Percentiles rank a stretch among this genome's conserved stretches.
These are phyloP conservation scores for Brachirus orientalis DNA, from an alignment of 2,113 vertebrate genomes.

Conservation along the genomic window DNA sequence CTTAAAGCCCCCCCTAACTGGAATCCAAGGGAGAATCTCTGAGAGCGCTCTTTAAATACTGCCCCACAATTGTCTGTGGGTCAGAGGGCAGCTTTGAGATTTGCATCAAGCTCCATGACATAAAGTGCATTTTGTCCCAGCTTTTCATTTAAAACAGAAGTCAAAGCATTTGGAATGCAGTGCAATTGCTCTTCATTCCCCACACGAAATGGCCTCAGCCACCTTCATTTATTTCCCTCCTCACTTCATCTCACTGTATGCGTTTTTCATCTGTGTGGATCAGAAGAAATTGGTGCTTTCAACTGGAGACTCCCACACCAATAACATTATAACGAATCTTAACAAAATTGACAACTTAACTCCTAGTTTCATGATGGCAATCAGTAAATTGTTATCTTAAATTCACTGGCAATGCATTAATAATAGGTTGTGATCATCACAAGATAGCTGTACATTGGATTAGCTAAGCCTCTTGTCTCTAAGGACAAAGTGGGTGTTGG, in stretches of 20 bases:
- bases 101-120: conserved; percentile 52
- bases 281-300: conserved; percentile 37
- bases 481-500: conserved; percentile 72
- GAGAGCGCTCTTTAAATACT: conserved; percentile 76
- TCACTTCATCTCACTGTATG: conserved; percentile 56
- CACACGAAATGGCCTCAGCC: conserved; percentile 57
- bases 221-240: conserved; percentile 62
- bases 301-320: conserved; percentile 24
- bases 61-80: conserved; percentile 70
- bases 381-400: conserved; percentile 76
- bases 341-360: conserved; percentile 39
- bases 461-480: conserved; percentile 76
- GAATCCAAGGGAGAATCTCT: conserved; percentile 69
- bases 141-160: conserved; percentile 61
- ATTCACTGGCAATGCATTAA: conserved; percentile 62
- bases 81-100: conserved; percentile 66
- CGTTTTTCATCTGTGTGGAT: conserved; percentile 53
- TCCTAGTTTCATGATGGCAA: conserved; percentile 63
- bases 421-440: conserved; percentile 74
- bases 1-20: conserved; percentile 73
- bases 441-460: conserved; percentile 61
- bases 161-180: conserved; percentile 43
- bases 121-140: conserved; percentile 54
- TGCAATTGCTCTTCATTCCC: conserved; percentile 52
- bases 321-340: conserved; percentile 45